A percentile compares a stretch with the other conserved stretches of the same genome.
phyloP scores from a whole-genome alignment of 2,113 vertebrate species.

The Calidris pugnax region DNA sequence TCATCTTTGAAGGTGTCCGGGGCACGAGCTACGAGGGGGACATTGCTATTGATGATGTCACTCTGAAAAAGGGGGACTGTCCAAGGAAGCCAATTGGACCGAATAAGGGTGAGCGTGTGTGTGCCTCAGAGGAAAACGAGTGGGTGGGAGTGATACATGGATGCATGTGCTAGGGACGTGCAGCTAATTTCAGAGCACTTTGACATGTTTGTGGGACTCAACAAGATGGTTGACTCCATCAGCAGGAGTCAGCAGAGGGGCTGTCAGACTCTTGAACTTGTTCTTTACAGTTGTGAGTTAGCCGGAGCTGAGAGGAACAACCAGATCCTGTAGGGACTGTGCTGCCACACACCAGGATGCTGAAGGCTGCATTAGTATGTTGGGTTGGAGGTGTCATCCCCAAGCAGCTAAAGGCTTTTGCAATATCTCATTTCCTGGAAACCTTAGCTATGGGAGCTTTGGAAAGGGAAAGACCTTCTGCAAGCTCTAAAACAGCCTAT shows the following conservation, averaged over 20 bases:
- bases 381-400: not conserved
- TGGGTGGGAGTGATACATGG: not conserved
- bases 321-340: not conserved
- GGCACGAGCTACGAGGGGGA: constrained; percentile 90
- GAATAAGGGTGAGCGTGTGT: constrained; percentile 69
- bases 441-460: not conserved
- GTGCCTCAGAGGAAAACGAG: not conserved
- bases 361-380: not conserved
- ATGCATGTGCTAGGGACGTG: fast-evolving
- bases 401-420: not conserved
- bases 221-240: not conserved
- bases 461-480: not conserved
- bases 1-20: constrained; percentile 94
- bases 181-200: not conserved
- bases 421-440: not conserved
- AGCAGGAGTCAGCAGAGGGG: not conserved
- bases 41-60: constrained; percentile 95
- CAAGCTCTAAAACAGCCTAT: not conserved
- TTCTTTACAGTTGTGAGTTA: not conserved
- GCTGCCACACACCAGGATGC: not conserved
- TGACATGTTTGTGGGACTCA: not conserved
- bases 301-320: not conserved
- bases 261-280: not conserved
- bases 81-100: constrained; percentile 76
- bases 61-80: constrained; percentile 91